Conservation (phyloP, 2,797 vertebrate genomes). For the Channa striata region DNA sequence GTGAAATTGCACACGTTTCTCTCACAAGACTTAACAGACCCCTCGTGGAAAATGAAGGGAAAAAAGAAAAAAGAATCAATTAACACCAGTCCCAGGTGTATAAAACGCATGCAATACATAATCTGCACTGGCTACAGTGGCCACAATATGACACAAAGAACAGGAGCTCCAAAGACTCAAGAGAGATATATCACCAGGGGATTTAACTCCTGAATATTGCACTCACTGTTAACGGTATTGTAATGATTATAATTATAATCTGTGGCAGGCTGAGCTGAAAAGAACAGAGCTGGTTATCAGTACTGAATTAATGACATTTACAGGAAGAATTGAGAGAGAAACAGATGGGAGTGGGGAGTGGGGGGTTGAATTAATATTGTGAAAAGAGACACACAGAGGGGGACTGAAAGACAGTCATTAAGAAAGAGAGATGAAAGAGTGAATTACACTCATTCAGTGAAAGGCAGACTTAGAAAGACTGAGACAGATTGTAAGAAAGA, state of each 20-base stretch:
- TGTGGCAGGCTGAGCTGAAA: constrained; percentile 60
- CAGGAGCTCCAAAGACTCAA: constrained; percentile 48
- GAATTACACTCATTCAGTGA: constrained; percentile 52
- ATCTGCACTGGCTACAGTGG: constrained; percentile 46
- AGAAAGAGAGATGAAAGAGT: constrained; percentile 54
- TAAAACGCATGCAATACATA: constrained; percentile 46
- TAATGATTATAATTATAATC: constrained; percentile 77
- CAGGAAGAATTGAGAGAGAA: constrained; percentile 65
- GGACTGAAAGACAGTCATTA: constrained; percentile 48
- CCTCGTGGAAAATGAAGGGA: constrained; percentile 13
- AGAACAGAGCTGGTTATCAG: constrained; percentile 75
- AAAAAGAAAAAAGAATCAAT: constrained; percentile 44
- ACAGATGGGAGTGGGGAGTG: constrained; percentile 56
- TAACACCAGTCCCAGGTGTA: constrained; percentile 58
- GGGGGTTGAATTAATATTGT: constrained; percentile 65
- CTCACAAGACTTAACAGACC: constrained; percentile 18
- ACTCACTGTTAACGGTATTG: constrained; percentile 62
- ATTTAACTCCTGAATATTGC: constrained; percentile 69
- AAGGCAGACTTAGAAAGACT: constrained; percentile 27
- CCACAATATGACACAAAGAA: constrained; percentile 58
- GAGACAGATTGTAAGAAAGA: constrained; percentile 41
- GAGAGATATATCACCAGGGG: constrained; percentile 62
- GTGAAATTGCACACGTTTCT: constrained; percentile 9
- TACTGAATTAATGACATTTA: constrained; percentile 77
- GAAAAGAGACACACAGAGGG: constrained; percentile 47